Percentiles rank a stretch among this genome's conserved stretches.
Evolutionary conservation across 2,797 vertebrate species (phyloP).

Genomic region (Phyllotis vaccarum): DNA sequence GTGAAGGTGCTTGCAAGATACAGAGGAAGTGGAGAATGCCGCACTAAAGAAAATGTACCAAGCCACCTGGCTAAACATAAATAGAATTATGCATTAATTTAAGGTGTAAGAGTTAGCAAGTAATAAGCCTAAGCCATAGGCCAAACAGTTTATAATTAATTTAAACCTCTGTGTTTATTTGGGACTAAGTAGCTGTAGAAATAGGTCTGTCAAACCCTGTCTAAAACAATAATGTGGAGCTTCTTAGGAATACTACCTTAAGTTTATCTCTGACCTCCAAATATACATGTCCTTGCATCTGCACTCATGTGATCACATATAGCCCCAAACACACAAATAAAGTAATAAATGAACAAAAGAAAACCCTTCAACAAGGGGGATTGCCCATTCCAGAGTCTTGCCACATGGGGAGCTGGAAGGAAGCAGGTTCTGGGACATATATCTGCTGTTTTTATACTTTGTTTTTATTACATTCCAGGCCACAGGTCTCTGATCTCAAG

Average conservation of each 20-base stretch:
- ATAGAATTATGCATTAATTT: no score
- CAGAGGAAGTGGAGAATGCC: no score
- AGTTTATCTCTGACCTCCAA: neutral
- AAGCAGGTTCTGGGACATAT: neutral
- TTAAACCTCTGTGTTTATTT: no score
- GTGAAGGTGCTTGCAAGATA: no score
- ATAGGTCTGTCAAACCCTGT: neutral
- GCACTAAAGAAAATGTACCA: no score
- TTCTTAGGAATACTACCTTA: neutral
- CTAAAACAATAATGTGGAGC: neutral
- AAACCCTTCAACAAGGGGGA: neutral
- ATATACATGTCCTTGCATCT: neutral
- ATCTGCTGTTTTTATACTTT: neutral
- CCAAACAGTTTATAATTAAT: no score
- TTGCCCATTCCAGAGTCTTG: neutral
- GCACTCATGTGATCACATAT: neutral
- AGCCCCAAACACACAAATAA: neutral
- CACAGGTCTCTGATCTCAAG: slow-evolving; percentile 50
- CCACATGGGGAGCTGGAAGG: neutral
- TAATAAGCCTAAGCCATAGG: no score
- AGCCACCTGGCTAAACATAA: no score
- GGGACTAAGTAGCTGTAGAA: no score
- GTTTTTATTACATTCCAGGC: slow-evolving; percentile 53
- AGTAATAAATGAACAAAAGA: neutral
- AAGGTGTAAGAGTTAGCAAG: no score